These are phyloP conservation scores for Sarcophaga rosellei DNA, from an alignment of 2,888 invertebrate genomes.

Conservation along the genomic window DNA sequence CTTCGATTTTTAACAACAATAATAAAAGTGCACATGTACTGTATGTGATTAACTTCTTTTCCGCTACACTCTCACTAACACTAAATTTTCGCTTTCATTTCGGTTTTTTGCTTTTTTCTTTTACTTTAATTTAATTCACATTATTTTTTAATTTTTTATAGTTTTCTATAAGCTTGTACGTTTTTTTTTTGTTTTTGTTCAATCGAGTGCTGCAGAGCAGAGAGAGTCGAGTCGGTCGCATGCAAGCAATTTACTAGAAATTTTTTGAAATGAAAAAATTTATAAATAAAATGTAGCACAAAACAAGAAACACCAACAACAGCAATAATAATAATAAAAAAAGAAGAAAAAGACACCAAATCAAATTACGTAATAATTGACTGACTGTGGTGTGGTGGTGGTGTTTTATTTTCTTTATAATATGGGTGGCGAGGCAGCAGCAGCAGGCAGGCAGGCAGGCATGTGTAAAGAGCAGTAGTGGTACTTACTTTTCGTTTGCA, in stretches of 20 bases:
- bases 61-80: constrained; percentile 37
- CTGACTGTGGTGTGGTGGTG: constrained; percentile 43
- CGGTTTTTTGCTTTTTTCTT: constrained; percentile 14
- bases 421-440: constrained; percentile 52
- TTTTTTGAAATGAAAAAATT: constrained; percentile 54
- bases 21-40: background rate
- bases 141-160: constrained; percentile 9
- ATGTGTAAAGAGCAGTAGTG: constrained; percentile 33
- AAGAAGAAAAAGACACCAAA: constrained; percentile 54
- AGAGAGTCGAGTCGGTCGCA: constrained; percentile 53
- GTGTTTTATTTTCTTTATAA: constrained; percentile 9
- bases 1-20: background rate
- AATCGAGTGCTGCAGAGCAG: constrained; percentile 45
- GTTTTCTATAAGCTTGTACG: background rate
- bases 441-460: constrained; percentile 54
- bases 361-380: constrained; percentile 63
- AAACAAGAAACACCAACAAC: constrained; percentile 36
- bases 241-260: constrained; percentile 66
- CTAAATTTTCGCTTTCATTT: constrained; percentile 37
- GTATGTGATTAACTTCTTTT: constrained; percentile 50
- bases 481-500: constrained; percentile 59
- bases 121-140: constrained; percentile 2
- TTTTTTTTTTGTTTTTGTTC: constrained; percentile 36
- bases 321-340: constrained; percentile 32
- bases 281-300: constrained; percentile 66